Base-by-base conservation (phyloP, 37 sponge, comb jelly and placozoan species). In the Cladorhizidae sp. region DNA sequence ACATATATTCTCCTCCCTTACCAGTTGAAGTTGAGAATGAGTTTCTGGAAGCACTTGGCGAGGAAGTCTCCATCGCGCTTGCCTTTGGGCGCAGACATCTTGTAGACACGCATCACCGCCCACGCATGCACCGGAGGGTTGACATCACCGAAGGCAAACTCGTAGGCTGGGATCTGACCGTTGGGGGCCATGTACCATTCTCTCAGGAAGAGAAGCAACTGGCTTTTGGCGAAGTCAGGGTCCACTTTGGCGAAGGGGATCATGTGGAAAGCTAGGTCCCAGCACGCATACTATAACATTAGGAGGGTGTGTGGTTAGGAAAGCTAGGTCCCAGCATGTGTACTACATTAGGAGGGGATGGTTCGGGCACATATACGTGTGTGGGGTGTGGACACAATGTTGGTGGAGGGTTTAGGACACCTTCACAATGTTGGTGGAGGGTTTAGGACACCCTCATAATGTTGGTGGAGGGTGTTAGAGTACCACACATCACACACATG, bases 131-230 rank as follows among this genome's bases (percentile, higher is more conserved):
- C 97, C 2, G 97, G 97, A 20, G 97, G 97, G 70, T 97, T 97
- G 18, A 97, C 97, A 81, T 97, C 97, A 69, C 68, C 75, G 69
- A 97, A 97, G 57, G 85, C 80, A 73, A 97, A 97, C 93, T 97
- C 97, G 36, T 97, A 97, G 56, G 97, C 97, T 14, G 97, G 97
- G 15, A 97, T 97, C 75, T 97, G 97, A 25, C 97, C 97, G 72
- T 97, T 97, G 65, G 97, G 97, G 5, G 93, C 87, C 97, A 97
- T 97, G 90, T 97, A 97, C 97, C 97, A 97, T 77, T 97, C 97
- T 29, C 97, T 61, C 21, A 97, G 90, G 83, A 97, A 97, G 59
- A 97, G 80, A 31, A 97, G 49, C 49, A 97, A 85, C 80, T 97
- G 97, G 6, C 91, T 85, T 73, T 97, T 94, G 70, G 97, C 87